A percentile compares a stretch with the other conserved stretches of the same genome.
Evolutionary conservation across 2,888 invertebrate species (phyloP).

Genomic region (Argyresthia albistria): DNA sequence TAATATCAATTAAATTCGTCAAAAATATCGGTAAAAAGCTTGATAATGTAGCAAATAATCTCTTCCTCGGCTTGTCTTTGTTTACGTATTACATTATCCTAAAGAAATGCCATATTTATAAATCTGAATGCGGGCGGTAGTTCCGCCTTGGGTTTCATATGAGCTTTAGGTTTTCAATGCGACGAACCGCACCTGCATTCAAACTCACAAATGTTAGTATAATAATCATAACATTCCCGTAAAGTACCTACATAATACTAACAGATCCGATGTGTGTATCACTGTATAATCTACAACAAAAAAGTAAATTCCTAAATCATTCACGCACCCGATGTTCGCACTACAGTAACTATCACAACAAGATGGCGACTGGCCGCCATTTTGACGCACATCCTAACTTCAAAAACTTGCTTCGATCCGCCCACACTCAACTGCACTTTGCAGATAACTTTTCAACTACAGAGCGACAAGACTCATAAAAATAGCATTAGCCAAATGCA

Average conservation of each 20-base stretch:
- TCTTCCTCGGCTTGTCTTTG: neutral
- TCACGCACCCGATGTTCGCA: neutral
- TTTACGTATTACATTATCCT: neutral
- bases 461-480: too few relatives aligned
- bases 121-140: neutral
- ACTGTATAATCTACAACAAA: constrained; percentile 2
- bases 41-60: too few relatives aligned
- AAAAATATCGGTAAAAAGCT: too few relatives aligned
- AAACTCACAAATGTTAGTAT: neutral
- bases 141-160: neutral
- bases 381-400: too few relatives aligned
- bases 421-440: neutral
- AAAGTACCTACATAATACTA: neutral
- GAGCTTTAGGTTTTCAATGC: too few relatives aligned
- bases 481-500: neutral
- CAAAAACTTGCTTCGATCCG: too few relatives aligned
- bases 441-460: too few relatives aligned
- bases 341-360: neutral
- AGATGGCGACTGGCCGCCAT: neutral
- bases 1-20: too few relatives aligned
- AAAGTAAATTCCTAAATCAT: neutral
- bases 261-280: neutral
- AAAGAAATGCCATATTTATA: neutral
- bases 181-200: neutral
- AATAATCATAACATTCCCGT: neutral